phyloP scores from a whole-genome alignment of 2,797 vertebrate genomes.

The Benthosema pterotum region DNA sequence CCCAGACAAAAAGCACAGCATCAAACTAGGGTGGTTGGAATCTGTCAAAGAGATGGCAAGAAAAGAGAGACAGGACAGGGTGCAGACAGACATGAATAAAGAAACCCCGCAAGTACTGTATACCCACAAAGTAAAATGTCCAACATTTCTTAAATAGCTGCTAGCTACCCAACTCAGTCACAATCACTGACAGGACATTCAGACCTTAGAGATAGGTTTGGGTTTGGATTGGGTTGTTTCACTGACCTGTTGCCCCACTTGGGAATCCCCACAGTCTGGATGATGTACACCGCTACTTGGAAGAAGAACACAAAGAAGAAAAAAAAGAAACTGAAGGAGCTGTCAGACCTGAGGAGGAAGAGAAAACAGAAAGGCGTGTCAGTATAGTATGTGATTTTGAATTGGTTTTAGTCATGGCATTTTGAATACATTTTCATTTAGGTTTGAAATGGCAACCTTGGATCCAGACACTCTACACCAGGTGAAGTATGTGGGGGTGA shows the following conservation, averaged over 20 bases:
- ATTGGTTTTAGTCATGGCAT: too few relatives aligned
- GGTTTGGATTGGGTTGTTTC: not conserved
- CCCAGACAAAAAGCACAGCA: slow-evolving; percentile 41
- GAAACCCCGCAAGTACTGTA: slow-evolving; percentile 30
- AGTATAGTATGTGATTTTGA: too few relatives aligned
- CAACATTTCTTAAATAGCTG: not conserved
- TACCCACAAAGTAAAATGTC: slow-evolving; percentile 20
- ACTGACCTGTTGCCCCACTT: slow-evolving; percentile 94
- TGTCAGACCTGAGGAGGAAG: slow-evolving; percentile 87
- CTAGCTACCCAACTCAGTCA: slow-evolving; percentile 9
- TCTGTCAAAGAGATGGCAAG: slow-evolving; percentile 73
- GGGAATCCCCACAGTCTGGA: slow-evolving; percentile 93
- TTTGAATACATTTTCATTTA: not conserved
- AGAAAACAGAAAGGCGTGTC: not conserved
- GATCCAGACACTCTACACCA: too few relatives aligned
- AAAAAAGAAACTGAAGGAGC: slow-evolving; percentile 98
- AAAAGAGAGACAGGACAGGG: slow-evolving; percentile 50
- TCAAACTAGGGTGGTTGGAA: slow-evolving; percentile 67
- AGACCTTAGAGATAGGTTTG: not conserved
- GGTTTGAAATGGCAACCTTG: too few relatives aligned
- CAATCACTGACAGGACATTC: not conserved
- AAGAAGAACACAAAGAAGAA: slow-evolving; percentile 98
- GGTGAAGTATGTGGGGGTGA: not conserved
- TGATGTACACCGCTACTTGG: slow-evolving; percentile 92
- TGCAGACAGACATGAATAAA: slow-evolving; percentile 40